These are phyloP conservation scores for Hipparchia semele DNA, from an alignment of 2,888 invertebrate genomes.

Conservation along the genomic window DNA sequence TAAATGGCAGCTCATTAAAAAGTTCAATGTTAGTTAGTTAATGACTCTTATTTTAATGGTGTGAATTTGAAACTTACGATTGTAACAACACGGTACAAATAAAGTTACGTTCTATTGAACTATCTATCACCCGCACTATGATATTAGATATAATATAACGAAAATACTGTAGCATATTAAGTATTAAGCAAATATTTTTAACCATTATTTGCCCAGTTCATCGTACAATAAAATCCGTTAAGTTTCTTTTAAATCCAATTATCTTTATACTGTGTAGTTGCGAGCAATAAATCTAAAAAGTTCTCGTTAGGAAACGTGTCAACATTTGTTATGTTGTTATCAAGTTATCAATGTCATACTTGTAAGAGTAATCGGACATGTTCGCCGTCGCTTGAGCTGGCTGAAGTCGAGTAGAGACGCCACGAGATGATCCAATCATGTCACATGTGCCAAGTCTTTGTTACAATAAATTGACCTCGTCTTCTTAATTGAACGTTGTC, in stretches of 20 bases:
- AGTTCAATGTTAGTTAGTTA: too few relatives aligned
- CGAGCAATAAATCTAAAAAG: conserved; percentile 3
- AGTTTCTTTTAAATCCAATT: not conserved
- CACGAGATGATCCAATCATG: conserved; percentile 65
- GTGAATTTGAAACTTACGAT: too few relatives aligned
- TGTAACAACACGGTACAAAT: too few relatives aligned
- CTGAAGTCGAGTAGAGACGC: conserved; percentile 59
- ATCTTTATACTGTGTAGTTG: not conserved
- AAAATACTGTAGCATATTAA: too few relatives aligned
- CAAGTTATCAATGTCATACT: conserved; percentile 54
- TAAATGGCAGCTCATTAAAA: too few relatives aligned
- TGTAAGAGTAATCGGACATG: conserved; percentile 58
- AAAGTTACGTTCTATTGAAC: too few relatives aligned
- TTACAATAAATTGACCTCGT: conserved; percentile 70
- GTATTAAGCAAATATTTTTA: too few relatives aligned
- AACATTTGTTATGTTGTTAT: conserved; percentile 55
- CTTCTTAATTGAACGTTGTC: conserved; percentile 50
- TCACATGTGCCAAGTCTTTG: conserved; percentile 62
- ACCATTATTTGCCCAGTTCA: not conserved
- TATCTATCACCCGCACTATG: too few relatives aligned
- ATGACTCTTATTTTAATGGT: too few relatives aligned
- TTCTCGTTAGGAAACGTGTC: conserved; percentile 3
- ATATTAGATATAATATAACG: too few relatives aligned
- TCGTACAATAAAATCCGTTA: not conserved
- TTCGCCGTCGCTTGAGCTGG: conserved; percentile 46